phyloP scores from a whole-genome alignment of 2,797 vertebrate genomes.

The Crocidura indochinensis region DNA sequence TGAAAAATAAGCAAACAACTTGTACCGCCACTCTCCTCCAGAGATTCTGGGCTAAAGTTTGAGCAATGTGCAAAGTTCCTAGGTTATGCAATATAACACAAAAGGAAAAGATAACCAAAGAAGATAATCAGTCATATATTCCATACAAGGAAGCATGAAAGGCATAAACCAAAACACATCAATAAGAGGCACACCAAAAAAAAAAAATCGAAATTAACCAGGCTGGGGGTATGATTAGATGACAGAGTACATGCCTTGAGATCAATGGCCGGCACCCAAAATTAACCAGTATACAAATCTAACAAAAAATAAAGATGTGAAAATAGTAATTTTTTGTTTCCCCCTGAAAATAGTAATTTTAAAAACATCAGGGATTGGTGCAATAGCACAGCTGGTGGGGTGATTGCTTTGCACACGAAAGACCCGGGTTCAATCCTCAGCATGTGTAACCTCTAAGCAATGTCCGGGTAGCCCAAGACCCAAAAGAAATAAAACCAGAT shows the following conservation, averaged over 20 bases:
- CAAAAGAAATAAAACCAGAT: not conserved
- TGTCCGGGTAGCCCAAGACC: too few relatives aligned
- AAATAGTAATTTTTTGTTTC: not conserved
- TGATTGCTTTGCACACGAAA: too few relatives aligned
- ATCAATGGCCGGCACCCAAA: too few relatives aligned
- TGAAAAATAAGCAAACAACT: not conserved
- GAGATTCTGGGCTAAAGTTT: slow-evolving; percentile 13
- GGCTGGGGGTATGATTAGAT: too few relatives aligned
- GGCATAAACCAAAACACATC: not conserved
- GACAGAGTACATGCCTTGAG: too few relatives aligned
- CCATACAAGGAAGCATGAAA: not conserved
- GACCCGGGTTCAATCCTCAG: too few relatives aligned
- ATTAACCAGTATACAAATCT: slow-evolving; percentile 1
- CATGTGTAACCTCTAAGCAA: too few relatives aligned
- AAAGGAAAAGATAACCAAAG: slow-evolving; percentile 36
- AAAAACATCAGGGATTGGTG: too few relatives aligned
- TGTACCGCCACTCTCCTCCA: not conserved
- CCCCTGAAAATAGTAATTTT: too few relatives aligned
- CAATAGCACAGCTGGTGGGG: too few relatives aligned
- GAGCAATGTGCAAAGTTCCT: slow-evolving; percentile 3
- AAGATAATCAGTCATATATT: not conserved
- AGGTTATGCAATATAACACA: slow-evolving; percentile 11
- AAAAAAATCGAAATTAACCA: not conserved
- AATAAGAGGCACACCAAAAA: slow-evolving; percentile 20
- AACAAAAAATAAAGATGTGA: slow-evolving; percentile 22